A percentile compares a stretch with the other conserved stretches of the same genome.
These are phyloP conservation scores for Urosaurus nigricauda DNA, from an alignment of 2,797 vertebrate genomes.

Conservation along the genomic window DNA sequence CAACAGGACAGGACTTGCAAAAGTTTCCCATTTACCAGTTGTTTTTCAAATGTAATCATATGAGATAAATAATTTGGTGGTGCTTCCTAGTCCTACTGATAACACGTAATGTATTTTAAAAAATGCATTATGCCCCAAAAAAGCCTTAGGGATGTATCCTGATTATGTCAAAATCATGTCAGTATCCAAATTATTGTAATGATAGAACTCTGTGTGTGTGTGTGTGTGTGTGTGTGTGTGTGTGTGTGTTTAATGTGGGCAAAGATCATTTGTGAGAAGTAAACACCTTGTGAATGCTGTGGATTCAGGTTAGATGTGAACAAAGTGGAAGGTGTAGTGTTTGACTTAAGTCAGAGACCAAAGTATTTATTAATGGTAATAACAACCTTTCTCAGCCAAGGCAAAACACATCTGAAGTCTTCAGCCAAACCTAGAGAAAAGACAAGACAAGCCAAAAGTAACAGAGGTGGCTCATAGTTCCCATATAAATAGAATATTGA, in stretches of 20 bases:
- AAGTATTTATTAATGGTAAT: no score
- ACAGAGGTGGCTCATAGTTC: no score
- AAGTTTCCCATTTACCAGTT: neutral
- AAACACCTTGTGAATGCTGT: neutral
- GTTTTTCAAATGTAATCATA: conserved; percentile 2
- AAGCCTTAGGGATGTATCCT: neutral
- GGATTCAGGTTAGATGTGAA: no score
- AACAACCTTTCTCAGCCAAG: no score
- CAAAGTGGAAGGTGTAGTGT: no score
- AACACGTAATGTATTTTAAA: neutral
- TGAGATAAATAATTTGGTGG: neutral
- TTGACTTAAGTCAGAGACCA: no score
- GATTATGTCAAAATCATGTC: neutral
- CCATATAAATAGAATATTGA: no score
- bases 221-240: no score
- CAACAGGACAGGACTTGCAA: neutral
- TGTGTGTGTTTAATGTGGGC: neutral
- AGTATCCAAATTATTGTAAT: neutral
- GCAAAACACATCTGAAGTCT: no score
- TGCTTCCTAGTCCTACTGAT: neutral
- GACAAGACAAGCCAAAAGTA: no score
- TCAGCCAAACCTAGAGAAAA: no score
- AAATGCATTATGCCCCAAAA: neutral
- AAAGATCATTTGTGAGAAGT: neutral
- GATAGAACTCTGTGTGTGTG: no score